Evolutionary conservation across 1,140 invertebrate species (phyloP), one percentile per base, ranked within the genome.

Genomic region (Anastrepha ludens): DNA sequence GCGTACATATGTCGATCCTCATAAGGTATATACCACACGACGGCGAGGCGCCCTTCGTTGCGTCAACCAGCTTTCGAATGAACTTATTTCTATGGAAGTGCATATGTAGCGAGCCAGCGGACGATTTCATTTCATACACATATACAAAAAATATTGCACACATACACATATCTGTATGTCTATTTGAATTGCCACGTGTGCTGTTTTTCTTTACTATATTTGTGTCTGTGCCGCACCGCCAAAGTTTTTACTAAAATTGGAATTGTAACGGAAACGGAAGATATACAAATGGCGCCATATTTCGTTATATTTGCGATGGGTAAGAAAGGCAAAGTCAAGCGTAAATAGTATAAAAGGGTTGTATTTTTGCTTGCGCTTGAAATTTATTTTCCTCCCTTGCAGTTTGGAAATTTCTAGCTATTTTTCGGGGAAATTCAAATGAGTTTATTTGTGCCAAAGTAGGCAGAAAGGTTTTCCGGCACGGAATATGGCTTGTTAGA

Each of bases 251-350:
- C 59, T 60, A 86, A 86, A 86, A 86, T 60, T 86, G 59, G 55
- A 86, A 86, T 60, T 60, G 85, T 62, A 62, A 86, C 85, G 85
- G 85, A 86, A 86, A 86, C 85, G 85, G 85, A 86, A 86, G 85
- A 62, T 62, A 86, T 86, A 86, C 85, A 86, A 86, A 59, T 86
- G 85, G 85, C 85, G 85, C 85, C 85, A 86, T 86, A 86, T 86
- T 60, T 85, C 58, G 47, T 55, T 55, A 81, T 55, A 55, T 55
- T 81, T 81, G 74, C 47, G 55, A 81, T 44, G 41, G 4, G 13
- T 13, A 44, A 74, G 44, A 29, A 65, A 20, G 50, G 3, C 6
- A 17, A 74, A 74, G 41, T 41, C 3, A 41, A 44, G 67, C 15
- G 41, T 44, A 47, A 47, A 47, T 5, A 74, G 29, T 17, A 74